Conservation (phyloP, 2,797 vertebrate species). For the Gallinago solitaria region DNA sequence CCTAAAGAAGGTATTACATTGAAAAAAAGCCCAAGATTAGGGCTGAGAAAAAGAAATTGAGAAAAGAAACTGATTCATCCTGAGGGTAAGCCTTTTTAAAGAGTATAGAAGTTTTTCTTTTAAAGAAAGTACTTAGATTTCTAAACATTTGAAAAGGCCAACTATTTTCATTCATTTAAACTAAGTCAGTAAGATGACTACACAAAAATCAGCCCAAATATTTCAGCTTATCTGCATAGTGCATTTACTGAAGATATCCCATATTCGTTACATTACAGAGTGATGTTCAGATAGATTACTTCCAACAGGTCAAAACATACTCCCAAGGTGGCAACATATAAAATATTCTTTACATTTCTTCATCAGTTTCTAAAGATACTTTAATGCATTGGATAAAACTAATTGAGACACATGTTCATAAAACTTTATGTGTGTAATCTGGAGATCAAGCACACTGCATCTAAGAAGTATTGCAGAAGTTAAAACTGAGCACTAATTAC, state of each 20-base stretch:
- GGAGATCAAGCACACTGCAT: not conserved
- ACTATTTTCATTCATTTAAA: not conserved
- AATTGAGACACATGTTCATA: not conserved
- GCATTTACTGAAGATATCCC: not conserved
- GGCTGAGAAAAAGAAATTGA: not conserved
- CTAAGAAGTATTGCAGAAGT: not conserved
- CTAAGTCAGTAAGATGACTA: not conserved
- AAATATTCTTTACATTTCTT: not conserved
- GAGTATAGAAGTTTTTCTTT: not conserved
- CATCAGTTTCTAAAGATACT: not conserved
- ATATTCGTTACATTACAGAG: not conserved
- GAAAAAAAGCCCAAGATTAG: not conserved
- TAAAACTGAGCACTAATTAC: not conserved
- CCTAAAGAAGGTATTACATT: not conserved
- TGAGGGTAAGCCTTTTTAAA: not conserved
- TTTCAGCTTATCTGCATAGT: not conserved
- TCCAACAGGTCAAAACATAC: not conserved
- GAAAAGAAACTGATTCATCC: not conserved
- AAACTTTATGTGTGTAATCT: not conserved
- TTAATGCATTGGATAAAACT: not conserved
- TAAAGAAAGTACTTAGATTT: not conserved
- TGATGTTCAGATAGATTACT: not conserved
- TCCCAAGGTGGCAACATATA: not conserved
- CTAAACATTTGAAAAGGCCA: not conserved
- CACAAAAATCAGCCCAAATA: not conserved